A percentile compares a stretch with the other conserved stretches of the same genome.
Evolutionary conservation across 2,113 vertebrate genomes (phyloP).

Genomic region (Macroglossus sobrinus): DNA sequence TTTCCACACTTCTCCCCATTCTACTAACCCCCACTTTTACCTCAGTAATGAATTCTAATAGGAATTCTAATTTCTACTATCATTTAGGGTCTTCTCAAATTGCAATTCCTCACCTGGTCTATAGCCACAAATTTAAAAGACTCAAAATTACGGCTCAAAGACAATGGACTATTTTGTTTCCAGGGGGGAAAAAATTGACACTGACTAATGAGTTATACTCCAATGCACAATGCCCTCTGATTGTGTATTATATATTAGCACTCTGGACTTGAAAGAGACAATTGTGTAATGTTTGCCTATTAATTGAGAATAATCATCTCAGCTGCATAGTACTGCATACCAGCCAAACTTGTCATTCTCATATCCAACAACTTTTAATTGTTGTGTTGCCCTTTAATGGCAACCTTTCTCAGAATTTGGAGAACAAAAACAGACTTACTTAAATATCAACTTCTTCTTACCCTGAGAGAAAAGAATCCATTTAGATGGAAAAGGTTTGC

Average conservation of each 20-base stretch:
- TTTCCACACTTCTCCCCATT: background rate
- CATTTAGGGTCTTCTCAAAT: conserved; percentile 25
- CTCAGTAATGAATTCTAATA: background rate
- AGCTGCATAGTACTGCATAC: conserved; percentile 46
- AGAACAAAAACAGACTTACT: conserved; percentile 32
- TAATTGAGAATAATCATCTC: conserved; percentile 67
- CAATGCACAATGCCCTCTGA: background rate
- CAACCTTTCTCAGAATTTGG: conserved; percentile 39
- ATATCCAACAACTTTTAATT: conserved; percentile 53
- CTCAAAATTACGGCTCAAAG: conserved; percentile 22
- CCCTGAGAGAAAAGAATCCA: background rate
- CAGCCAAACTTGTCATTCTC: conserved; percentile 58
- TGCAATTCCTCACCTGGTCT: conserved; percentile 44
- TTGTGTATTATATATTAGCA: conserved; percentile 56
- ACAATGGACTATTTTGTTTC: conserved; percentile 16
- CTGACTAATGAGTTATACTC: conserved; percentile 48
- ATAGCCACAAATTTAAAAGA: conserved; percentile 29
- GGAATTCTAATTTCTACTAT: background rate
- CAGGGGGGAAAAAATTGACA: conserved; percentile 4
- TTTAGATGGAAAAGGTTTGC: conserved; percentile 43
- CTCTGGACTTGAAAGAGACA: conserved; percentile 55
- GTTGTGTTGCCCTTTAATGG: conserved; percentile 31
- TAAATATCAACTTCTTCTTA: conserved; percentile 1
- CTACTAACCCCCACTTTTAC: background rate
- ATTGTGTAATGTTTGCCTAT: conserved; percentile 62